Evolutionary conservation across 2,888 invertebrate species (phyloP).

Genomic region (Chymomyza caudatula): DNA sequence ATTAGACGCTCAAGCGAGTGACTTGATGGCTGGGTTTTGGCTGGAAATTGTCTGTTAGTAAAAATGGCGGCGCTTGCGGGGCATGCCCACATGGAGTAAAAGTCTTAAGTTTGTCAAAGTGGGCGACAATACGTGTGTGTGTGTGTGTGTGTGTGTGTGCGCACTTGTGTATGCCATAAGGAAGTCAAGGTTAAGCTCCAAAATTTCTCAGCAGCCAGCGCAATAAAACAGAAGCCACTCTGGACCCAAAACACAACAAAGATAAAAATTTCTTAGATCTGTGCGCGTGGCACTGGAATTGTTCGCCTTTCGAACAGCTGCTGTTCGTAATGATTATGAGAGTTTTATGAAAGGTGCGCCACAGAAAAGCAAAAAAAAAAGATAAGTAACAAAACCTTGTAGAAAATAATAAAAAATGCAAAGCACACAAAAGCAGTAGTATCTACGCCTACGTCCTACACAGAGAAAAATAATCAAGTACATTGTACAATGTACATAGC

Average conservation of each 20-base stretch:
- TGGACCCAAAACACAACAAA: conserved; percentile 26
- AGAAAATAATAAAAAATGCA: conserved; percentile 20
- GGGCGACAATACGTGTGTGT: conserved; percentile 30
- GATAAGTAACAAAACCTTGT: neutral
- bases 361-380: conserved; percentile 1
- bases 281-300: conserved; percentile 29
- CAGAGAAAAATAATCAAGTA: too few relatives aligned
- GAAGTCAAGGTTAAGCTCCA: conserved; percentile 66
- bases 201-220: conserved; percentile 54
- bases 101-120: neutral
- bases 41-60: neutral
- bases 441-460: conserved; percentile 10
- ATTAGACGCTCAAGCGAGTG: conserved; percentile 52
- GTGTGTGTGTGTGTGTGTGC: conserved; percentile 30
- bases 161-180: conserved; percentile 55
- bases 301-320: conserved; percentile 50
- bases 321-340: conserved; percentile 66
- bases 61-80: neutral
- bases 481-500: too few relatives aligned
- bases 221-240: too few relatives aligned
- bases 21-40: neutral
- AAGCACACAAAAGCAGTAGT: conserved; percentile 24
- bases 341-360: conserved; percentile 36
- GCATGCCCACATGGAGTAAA: conserved; percentile 42
- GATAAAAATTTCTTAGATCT: conserved; percentile 33